phyloP scores from a whole-genome alignment of 2,797 vertebrate species.

The Chloroceryle amazona region DNA sequence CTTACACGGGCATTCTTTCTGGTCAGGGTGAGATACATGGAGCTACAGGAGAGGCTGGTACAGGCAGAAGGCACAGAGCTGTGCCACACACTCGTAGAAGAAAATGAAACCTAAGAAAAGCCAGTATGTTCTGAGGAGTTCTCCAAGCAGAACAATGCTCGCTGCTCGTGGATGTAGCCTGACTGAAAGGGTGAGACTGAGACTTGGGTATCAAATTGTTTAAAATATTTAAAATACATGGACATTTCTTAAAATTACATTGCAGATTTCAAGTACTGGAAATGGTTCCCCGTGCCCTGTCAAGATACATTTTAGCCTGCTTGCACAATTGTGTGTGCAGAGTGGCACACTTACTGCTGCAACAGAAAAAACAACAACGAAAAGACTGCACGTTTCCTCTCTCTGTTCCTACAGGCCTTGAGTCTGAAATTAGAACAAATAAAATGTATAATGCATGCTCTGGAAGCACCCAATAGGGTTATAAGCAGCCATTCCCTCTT shows the following conservation, averaged over 20 bases:
- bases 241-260: neutral
- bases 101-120: neutral
- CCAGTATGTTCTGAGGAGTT: neutral
- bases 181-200: fast-evolving
- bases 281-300: neutral
- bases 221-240: neutral
- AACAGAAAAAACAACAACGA: neutral
- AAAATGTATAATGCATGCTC: slow-evolving; percentile 85
- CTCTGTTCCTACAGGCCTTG: slow-evolving; percentile 69
- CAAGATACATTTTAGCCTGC: neutral
- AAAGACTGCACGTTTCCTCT: slow-evolving; percentile 11
- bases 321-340: neutral
- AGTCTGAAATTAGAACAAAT: slow-evolving; percentile 74
- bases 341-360: neutral
- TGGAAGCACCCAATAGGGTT: slow-evolving; percentile 89
- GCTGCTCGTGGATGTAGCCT: neutral
- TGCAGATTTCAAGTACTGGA: neutral
- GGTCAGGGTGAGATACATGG: neutral
- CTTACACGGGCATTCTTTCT: neutral
- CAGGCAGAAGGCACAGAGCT: neutral
- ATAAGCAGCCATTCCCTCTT: slow-evolving; percentile 88
- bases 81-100: neutral
- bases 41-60: neutral
- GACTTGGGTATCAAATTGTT: neutral
- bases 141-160: neutral